Base-by-base conservation (phyloP, 2,797 vertebrate genomes). In the Pipistrellus pygmaeus region DNA sequence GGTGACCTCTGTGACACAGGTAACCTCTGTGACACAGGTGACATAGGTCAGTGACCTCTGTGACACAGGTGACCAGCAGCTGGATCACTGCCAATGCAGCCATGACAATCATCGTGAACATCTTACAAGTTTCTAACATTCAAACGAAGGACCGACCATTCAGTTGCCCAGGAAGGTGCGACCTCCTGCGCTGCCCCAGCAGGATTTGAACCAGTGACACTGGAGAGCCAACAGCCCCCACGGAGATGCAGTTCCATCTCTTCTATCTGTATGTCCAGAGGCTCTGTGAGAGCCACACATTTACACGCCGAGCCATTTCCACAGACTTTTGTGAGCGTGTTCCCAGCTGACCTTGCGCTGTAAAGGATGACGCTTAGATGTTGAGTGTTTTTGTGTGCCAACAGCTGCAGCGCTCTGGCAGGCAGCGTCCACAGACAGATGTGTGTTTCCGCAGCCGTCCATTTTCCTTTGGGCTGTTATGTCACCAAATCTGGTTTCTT, bases 381-480 rank as follows among this genome's bases (percentile, higher is more conserved):
- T 96, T 95, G 93, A 55, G 73, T 93, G 95, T 96, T 96, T 90
- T 77, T 80, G 93, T 92, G 87, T 44, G 76, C 80, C 85, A 97
- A 97, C 97, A 98, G 97, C 97, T 97, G 96, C 82, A 91, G 30
- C 32, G 95, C 97, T 75, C 92, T 30, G 91, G 95, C 90, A 97
- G 94, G 27, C 89, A 71, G 95, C 95, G 91, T 95, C 80, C 84
- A 92, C 75, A 92, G 98, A 95, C 97, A 97, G 97, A 97, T 97
- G 98, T 80, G 88, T 82, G 21, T 66, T 95, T 96, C 92, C 88
- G 96, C 62, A 86, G 89, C 94, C 27, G 95, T 21, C 51, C 30
- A 88, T 97, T 97, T 85, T 94, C 95, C 85, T 82, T 94, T 95
- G 95, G 90, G 96, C 98, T 97, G 96, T 97, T 78, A 95, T 96